A percentile compares a stretch with the other conserved stretches of the same genome.
These are phyloP conservation scores for Mirounga angustirostris DNA, from an alignment of 2,113 vertebrate species.

Conservation along the genomic window DNA sequence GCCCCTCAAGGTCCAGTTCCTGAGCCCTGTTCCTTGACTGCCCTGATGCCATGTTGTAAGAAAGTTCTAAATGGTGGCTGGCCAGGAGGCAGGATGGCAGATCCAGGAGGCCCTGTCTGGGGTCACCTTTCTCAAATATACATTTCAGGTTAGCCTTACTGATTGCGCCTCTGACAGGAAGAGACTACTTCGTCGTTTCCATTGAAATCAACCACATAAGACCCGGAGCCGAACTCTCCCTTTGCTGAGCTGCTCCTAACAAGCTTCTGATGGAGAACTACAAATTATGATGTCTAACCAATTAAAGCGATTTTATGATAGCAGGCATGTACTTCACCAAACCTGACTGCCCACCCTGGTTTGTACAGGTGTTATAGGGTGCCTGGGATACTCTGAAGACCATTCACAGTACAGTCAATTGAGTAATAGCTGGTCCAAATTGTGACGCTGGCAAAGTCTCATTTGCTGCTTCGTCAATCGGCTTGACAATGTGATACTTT, in stretches of 20 bases:
- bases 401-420: neutral
- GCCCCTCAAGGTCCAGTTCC: no score
- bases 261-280: neutral
- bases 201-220: neutral
- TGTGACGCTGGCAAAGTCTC: slow-evolving; percentile 37
- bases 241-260: slow-evolving; percentile 26
- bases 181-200: neutral
- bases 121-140: neutral
- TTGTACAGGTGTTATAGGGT: neutral
- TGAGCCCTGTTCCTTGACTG: neutral
- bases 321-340: neutral
- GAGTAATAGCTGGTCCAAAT: slow-evolving; percentile 44
- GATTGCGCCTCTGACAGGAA: neutral
- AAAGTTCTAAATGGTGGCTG: neutral
- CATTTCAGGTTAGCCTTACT: neutral
- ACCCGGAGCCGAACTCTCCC: neutral
- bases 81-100: neutral
- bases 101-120: neutral
- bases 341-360: neutral
- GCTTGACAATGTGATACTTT: slow-evolving; percentile 75
- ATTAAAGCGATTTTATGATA: neutral
- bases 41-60: neutral
- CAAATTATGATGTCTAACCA: neutral
- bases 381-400: neutral
- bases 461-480: slow-evolving; percentile 54